Evolutionary conservation across 2,113 vertebrate genomes (phyloP).

Genomic region (Pongo abelii): DNA sequence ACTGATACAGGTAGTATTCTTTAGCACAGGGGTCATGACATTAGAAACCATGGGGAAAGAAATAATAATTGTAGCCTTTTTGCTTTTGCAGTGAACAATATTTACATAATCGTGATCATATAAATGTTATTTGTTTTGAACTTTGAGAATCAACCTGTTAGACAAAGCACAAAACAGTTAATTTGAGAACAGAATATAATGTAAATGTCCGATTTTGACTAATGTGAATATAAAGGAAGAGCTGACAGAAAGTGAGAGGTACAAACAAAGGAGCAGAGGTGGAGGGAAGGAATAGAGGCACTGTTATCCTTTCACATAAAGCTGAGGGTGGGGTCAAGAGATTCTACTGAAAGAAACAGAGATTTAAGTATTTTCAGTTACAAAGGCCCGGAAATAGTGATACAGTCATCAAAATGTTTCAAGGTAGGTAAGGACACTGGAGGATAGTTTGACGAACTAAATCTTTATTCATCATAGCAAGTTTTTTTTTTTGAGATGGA

Average conservation of each 20-base stretch:
- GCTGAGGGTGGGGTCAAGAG: background rate
- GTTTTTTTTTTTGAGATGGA: background rate
- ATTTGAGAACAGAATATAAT: slow-evolving; percentile 34
- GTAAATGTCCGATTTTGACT: slow-evolving; percentile 20
- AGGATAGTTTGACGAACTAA: background rate
- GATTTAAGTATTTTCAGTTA: slow-evolving; percentile 16
- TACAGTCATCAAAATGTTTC: background rate
- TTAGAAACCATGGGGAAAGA: background rate
- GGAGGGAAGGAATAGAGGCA: background rate
- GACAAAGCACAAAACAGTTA: background rate
- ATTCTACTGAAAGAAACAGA: background rate
- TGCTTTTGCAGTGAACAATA: background rate
- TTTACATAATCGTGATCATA: background rate
- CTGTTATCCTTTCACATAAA: background rate
- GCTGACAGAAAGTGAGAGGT: background rate
- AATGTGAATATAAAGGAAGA: slow-evolving; percentile 5
- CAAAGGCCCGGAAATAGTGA: slow-evolving; percentile 41
- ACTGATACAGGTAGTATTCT: background rate
- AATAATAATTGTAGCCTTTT: background rate
- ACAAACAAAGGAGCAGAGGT: background rate
- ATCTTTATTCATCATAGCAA: background rate
- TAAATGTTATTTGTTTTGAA: slow-evolving; percentile 39
- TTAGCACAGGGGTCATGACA: background rate
- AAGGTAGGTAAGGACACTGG: background rate
- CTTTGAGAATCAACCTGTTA: background rate